These are phyloP conservation scores for Sesamia nonagrioides DNA, from an alignment of 1,140 invertebrate genomes.

Conservation along the genomic window DNA sequence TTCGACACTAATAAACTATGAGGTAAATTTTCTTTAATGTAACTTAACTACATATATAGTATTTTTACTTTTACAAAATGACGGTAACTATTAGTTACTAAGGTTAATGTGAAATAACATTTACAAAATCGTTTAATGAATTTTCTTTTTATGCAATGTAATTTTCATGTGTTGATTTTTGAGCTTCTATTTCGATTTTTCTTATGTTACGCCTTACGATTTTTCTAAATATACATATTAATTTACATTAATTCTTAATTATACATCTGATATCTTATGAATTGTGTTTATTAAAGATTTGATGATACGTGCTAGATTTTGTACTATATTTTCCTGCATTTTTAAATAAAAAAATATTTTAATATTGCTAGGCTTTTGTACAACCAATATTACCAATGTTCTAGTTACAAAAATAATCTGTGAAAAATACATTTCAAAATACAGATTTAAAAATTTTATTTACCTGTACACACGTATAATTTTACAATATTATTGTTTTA, in stretches of 20 bases:
- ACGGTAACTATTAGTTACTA: constrained; percentile 54
- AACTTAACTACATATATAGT: not conserved
- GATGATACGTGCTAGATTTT: constrained; percentile 49
- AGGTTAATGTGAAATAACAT: constrained; percentile 11
- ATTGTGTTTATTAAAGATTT: not conserved
- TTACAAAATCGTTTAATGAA: not conserved
- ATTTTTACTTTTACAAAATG: constrained; percentile 25
- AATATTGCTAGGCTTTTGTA: not conserved
- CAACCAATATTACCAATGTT: not conserved
- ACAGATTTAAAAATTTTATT: not conserved
- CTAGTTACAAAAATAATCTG: constrained; percentile 1
- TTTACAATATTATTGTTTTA: not conserved
- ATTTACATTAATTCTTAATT: constrained; percentile 22
- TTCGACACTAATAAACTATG: constrained; percentile 22
- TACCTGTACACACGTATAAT: not conserved
- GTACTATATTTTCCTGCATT: constrained; percentile 56
- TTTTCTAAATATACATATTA: constrained; percentile 20
- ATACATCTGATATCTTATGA: not conserved
- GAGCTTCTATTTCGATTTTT: not conserved
- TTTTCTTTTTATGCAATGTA: constrained; percentile 1
- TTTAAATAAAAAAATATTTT: constrained; percentile 11
- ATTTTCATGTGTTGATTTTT: constrained; percentile 12
- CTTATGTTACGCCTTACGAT: not conserved
- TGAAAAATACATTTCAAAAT: constrained; percentile 17
- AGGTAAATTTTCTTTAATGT: constrained; percentile 34